Base-by-base conservation (phyloP, 2,113 vertebrate genomes). In the Hystrix cristata region DNA sequence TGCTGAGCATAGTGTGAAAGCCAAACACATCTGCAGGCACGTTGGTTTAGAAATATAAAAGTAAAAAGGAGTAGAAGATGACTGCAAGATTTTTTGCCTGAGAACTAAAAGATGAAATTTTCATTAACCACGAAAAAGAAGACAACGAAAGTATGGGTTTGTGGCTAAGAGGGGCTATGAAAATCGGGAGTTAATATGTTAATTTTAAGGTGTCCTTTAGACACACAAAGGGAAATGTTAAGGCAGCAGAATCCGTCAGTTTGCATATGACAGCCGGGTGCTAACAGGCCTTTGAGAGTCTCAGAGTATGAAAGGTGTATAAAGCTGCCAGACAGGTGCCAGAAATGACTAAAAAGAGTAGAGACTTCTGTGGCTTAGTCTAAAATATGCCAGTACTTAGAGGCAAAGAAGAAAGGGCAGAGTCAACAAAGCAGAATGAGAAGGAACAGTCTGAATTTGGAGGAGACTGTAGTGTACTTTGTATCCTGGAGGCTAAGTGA, bases 201-300 rank as follows among this genome's bases (percentile, higher is more conserved):
- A 53, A 6, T 2, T 80, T 19, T 14, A n/a, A 59, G 53, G 19
- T 15, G 1, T 19, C 11, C 34, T 3, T 21, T 19, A 53, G 67
- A 51, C 10, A 14, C 0, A 62, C 62, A 57, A 38, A 67, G 65
- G n/a, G 64, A 55, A 72, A 46, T 10, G 65, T 5, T n/a, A 53
- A 27, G 15, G 51, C 7, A 2, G 9, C 0, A 21, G 82, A 25
- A 1, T 12, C 10, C 27, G 11, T 0, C 2, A 29, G 46, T 38
- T 5, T 51, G 7, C 18, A 7, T 29, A 1, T 10, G 69, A 38
- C 10, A 15, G 5, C 7, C 29, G 48, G 46, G 57, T 55, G n/a
- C 53, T 43, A 51, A 25, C 3, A 43, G 2, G 7, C 7, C 71
- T 51, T 7, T 55, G 15, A 65, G 46, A 46, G 43, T 34, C 88